phyloP scores from a whole-genome alignment of 2,888 invertebrate species.

The Hemithea aestivaria region DNA sequence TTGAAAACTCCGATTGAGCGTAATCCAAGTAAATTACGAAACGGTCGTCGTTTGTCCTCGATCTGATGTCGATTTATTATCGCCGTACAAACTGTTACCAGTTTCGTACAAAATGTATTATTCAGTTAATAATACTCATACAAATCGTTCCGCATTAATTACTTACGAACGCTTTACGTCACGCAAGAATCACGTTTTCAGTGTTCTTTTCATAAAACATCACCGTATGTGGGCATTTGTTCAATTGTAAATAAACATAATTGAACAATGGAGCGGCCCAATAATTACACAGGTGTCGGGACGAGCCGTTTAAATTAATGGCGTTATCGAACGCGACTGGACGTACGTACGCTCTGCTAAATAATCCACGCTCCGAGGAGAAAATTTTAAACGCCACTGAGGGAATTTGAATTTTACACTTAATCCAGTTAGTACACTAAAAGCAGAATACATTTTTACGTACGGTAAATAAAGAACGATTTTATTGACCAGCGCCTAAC shows the following conservation, averaged over 20 bases:
- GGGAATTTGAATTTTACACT: slow-evolving; percentile 21
- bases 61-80: slow-evolving; percentile 23
- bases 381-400: slow-evolving; percentile 24
- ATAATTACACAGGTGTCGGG: slow-evolving; percentile 48
- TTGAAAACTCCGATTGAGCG: slow-evolving; percentile 51
- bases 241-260: slow-evolving; percentile 52
- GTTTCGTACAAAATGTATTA: slow-evolving; percentile 13
- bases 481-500: background rate
- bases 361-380: slow-evolving; percentile 30
- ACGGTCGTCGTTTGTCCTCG: slow-evolving; percentile 30
- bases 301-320: slow-evolving; percentile 47
- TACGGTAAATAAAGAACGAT: slow-evolving; percentile 1
- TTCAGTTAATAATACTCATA: slow-evolving; percentile 44
- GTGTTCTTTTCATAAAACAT: slow-evolving; percentile 41
- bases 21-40: slow-evolving; percentile 27
- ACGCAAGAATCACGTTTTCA: slow-evolving; percentile 50
- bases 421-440: slow-evolving; percentile 22
- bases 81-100: slow-evolving; percentile 19
- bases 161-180: slow-evolving; percentile 49
- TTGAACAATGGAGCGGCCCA: slow-evolving; percentile 43
- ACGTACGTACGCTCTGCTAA: slow-evolving; percentile 30
- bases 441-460: slow-evolving; percentile 13
- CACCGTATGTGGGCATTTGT: slow-evolving; percentile 37
- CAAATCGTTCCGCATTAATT: slow-evolving; percentile 56
- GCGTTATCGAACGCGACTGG: slow-evolving; percentile 40